Conservation (phyloP, 2,888 invertebrate genomes). For the Osmoderma eremita region DNA sequence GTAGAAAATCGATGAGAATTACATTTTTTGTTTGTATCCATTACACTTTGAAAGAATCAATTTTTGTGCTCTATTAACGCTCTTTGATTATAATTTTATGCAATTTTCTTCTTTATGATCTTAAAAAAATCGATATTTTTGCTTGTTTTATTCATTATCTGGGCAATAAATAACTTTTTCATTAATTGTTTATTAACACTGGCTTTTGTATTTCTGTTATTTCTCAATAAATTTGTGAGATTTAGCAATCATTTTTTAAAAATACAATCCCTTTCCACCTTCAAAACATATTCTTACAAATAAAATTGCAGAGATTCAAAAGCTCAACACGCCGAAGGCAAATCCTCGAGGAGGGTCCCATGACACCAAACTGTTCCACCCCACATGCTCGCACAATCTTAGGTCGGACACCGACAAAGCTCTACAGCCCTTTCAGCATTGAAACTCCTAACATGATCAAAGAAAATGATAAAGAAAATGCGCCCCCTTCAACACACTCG, state of each 20-base stretch:
- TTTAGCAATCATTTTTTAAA: no score
- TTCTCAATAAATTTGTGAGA: no score
- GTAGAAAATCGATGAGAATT: no score
- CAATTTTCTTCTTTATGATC: neutral
- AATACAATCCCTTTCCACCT: no score
- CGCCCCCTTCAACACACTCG: neutral
- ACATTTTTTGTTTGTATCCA: no score
- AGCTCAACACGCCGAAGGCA: slow-evolving; percentile 68
- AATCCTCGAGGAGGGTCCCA: slow-evolving; percentile 67
- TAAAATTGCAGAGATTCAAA: slow-evolving; percentile 64
- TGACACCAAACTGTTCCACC: slow-evolving; percentile 64
- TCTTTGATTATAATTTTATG: no score
- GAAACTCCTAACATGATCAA: slow-evolving; percentile 68
- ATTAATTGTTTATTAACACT: neutral
- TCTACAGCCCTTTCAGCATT: slow-evolving; percentile 81
- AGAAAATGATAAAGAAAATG: slow-evolving; percentile 44
- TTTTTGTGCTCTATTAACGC: no score
- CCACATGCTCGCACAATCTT: slow-evolving; percentile 66
- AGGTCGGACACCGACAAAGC: slow-evolving; percentile 75
- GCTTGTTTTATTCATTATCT: neutral
- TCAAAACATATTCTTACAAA: no score
- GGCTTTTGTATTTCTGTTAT: neutral
- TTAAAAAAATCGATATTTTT: neutral
- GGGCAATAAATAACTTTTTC: neutral
- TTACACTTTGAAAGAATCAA: no score